A percentile compares a stretch with the other conserved stretches of the same genome.
These are phyloP conservation scores for Ophraella communa DNA, from an alignment of 2,888 invertebrate genomes.

Conservation along the genomic window DNA sequence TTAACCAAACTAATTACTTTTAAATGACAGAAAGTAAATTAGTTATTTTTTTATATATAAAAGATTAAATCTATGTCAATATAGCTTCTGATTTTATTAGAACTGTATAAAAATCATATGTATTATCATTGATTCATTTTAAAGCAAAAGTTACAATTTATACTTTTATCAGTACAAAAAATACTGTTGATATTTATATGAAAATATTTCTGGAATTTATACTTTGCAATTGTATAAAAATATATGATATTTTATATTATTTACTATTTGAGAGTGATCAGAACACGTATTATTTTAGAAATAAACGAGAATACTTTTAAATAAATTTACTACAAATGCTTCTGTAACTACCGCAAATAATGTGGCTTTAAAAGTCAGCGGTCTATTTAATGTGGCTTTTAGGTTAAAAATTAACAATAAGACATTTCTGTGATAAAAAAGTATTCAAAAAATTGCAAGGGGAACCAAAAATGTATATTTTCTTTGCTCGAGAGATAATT, in stretches of 20 bases:
- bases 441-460: constrained; percentile 33
- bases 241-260: not conserved
- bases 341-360: not conserved
- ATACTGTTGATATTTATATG: not conserved
- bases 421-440: constrained; percentile 37
- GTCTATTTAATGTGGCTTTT: constrained; percentile 27
- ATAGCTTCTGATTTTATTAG: too few species aligned
- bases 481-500: constrained; percentile 10
- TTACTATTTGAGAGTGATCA: not conserved
- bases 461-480: constrained; percentile 28
- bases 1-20: too few species aligned
- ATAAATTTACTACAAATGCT: not conserved
- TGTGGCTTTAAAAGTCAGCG: constrained; percentile 21
- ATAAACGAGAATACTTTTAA: not conserved
- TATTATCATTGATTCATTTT: too few species aligned
- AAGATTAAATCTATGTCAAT: too few species aligned
- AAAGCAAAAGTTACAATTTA: not conserved
- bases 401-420: constrained; percentile 24
- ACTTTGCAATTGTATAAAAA: not conserved
- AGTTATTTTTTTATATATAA: too few species aligned
- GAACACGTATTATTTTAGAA: not conserved
- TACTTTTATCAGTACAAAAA: not conserved
- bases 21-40: too few species aligned
- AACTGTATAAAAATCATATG: too few species aligned
- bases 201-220: not conserved